phyloP scores from a whole-genome alignment of 2,797 vertebrate species.

The Diglossa cyanea region DNA sequence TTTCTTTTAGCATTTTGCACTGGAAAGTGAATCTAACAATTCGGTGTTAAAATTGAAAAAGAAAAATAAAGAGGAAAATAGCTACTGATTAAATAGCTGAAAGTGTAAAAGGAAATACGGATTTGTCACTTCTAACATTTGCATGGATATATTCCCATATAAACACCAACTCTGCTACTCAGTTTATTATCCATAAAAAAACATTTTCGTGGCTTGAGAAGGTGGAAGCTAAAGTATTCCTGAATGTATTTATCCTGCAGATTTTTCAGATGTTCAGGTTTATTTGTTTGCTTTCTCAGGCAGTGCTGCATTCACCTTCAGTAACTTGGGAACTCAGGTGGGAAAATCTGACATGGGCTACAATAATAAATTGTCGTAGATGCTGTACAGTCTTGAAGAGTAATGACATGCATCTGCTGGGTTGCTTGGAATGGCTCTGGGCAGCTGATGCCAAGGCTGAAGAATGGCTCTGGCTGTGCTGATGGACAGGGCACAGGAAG shows the following conservation, averaged over 20 bases:
- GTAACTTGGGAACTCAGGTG: background rate
- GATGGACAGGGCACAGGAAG: fast-evolving
- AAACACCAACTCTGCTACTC: background rate
- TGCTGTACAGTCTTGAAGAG: background rate
- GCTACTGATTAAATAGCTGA: background rate
- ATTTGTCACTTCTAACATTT: background rate
- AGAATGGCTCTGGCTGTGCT: background rate
- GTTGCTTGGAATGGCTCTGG: background rate
- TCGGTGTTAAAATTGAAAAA: background rate
- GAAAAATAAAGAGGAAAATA: background rate
- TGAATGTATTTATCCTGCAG: background rate
- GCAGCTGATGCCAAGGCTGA: background rate
- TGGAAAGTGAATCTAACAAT: background rate
- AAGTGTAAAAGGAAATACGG: background rate
- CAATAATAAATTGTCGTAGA: background rate
- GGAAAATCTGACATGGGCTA: background rate
- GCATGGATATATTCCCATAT: background rate
- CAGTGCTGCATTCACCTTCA: background rate
- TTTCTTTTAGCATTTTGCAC: background rate
- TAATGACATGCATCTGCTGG: background rate
- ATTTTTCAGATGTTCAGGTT: background rate
- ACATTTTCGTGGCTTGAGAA: background rate
- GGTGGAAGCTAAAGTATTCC: background rate
- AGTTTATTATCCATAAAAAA: slow-evolving; percentile 17
- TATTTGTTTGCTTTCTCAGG: background rate